Evolutionary conservation across 2,797 vertebrate genomes (phyloP), one percentile per base, ranked within the genome.

Genomic region (Clarias fuscus): DNA sequence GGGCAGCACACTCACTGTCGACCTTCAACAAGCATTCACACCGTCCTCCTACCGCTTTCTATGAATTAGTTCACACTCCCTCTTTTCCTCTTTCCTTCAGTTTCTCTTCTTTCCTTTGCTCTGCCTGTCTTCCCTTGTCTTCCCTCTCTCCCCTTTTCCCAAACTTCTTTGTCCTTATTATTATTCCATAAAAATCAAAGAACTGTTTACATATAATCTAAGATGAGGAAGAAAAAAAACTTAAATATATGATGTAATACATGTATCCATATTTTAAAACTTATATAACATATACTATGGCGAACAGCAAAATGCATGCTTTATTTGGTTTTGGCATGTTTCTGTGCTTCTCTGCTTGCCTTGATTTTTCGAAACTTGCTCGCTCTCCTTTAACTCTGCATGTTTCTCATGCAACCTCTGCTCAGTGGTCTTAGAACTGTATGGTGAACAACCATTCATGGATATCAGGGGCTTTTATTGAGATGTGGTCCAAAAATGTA

Each of bases 301-400:
- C 85, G 76, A 90, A 90, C 79, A 91, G 87, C 88, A 91, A 82
- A 65, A 88, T 91, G 91, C 91, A 91, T 91, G 91, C 90, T 89
- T 91, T 84, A 85, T 90, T 91, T 90, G 61, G 20, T 84, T 90
- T 87, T 88, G 80, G 89, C 90, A 90, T 90, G 91, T 89, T 89
- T 89, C 85, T 90, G 91, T 91, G 86, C 86, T 89, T 88, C 67
- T 82, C 85, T 88, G 90, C 88, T 90, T 88, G 86, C 88, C 85
- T 88, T 82, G 86, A 88, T 89, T 89, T 90, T 81, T 56, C 3
- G 3, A 33, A 82, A 89, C 89, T 88, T 89, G 89, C 84, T 91
- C 84, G 88, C 81, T 85, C 82, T 90, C 86, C 88, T 89, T 91
- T 89, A 90, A 88, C 82, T 83, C 30, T 89, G 88, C 88, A 91